These are phyloP conservation scores for Siniperca chuatsi DNA, from an alignment of 2,113 vertebrate species.

Conservation along the genomic window DNA sequence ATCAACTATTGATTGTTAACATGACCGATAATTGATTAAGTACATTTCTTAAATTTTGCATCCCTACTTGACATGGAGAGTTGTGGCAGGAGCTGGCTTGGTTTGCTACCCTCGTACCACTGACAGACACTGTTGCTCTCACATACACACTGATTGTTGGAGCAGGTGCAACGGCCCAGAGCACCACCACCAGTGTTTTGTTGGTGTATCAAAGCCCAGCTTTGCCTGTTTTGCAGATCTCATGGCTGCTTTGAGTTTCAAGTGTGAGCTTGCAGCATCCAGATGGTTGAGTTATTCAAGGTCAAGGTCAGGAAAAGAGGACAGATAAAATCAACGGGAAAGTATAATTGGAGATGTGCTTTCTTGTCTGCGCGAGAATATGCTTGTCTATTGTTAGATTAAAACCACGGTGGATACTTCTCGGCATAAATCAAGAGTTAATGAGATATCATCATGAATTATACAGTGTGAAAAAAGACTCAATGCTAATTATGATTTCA, in stretches of 20 bases:
- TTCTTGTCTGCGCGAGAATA: constrained; percentile 34
- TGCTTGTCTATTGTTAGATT: constrained; percentile 51
- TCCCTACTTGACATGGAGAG: neutral
- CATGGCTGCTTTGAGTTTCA: neutral
- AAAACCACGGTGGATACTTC: constrained; percentile 44
- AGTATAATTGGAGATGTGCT: constrained; percentile 40
- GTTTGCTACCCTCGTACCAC: neutral
- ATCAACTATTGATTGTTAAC: neutral
- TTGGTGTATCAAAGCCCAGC: constrained; percentile 18
- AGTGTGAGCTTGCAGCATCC: constrained; percentile 24
- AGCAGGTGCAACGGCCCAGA: constrained; percentile 14
- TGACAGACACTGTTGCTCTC: neutral
- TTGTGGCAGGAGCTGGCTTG: neutral
- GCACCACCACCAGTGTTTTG: neutral
- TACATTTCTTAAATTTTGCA: neutral
- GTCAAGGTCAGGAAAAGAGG: constrained; percentile 41
- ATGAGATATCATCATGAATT: constrained; percentile 53
- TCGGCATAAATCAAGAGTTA: constrained; percentile 50
- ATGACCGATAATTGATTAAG: neutral
- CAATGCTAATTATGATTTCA: constrained; percentile 40
- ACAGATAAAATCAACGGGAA: constrained; percentile 39
- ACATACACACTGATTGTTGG: neutral
- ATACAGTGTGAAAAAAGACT: constrained; percentile 43
- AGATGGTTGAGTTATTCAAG: constrained; percentile 52
- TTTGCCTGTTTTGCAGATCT: neutral